phyloP scores from a whole-genome alignment of 2,113 vertebrate genomes.

The Cygnus atratus region DNA sequence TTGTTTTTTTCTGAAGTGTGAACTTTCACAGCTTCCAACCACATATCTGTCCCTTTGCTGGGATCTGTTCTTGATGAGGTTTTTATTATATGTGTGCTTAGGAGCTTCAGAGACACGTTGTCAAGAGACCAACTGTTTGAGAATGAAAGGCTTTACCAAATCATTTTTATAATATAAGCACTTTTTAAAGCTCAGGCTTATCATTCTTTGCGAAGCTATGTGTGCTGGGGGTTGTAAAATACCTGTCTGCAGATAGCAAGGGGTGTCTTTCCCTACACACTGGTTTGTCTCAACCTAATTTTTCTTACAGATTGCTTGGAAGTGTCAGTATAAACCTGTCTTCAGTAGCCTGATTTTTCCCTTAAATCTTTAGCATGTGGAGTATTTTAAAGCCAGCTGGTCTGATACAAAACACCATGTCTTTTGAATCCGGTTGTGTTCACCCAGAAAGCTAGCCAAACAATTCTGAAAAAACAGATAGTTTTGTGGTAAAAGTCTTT shows the following conservation, averaged over 20 bases:
- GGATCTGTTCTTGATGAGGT: constrained; percentile 40
- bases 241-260: not conserved
- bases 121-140: constrained; percentile 57
- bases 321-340: not conserved
- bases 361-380: not conserved
- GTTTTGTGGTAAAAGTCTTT: not conserved
- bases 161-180: not conserved
- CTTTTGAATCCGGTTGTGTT: not conserved
- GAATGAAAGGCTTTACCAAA: not conserved
- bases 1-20: constrained; percentile 55
- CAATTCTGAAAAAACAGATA: fast-evolving
- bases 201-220: not conserved
- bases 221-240: not conserved
- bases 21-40: constrained; percentile 59
- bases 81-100: constrained; percentile 44
- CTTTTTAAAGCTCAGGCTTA: not conserved
- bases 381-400: not conserved
- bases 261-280: not conserved
- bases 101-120: constrained; percentile 40
- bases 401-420: not conserved
- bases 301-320: not conserved
- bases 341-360: not conserved
- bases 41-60: constrained; percentile 24
- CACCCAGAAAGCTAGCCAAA: not conserved
- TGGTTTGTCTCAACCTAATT: not conserved